These are phyloP conservation scores for Eriosoma lanigerum DNA, from an alignment of 1,140 invertebrate species.

Conservation along the genomic window DNA sequence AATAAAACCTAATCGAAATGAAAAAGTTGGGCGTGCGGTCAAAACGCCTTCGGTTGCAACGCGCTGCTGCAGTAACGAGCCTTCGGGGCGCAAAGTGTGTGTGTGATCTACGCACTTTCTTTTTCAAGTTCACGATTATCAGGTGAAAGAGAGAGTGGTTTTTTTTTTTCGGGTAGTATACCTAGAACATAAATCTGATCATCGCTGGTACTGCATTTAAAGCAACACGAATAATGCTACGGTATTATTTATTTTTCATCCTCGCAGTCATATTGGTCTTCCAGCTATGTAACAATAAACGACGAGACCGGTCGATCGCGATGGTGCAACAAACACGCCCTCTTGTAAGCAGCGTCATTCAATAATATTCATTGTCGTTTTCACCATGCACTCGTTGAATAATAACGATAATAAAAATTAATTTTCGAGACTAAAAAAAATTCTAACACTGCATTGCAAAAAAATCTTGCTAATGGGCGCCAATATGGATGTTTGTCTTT, in stretches of 20 bases:
- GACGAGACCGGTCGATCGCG: no score
- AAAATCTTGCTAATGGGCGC: no score
- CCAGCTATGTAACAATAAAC: background rate
- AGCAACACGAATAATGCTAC: background rate
- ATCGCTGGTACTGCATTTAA: background rate
- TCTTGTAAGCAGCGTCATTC: no score
- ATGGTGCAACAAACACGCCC: background rate
- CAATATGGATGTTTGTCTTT: no score
- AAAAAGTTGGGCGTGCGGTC: slow-evolving; percentile 13
- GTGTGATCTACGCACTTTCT: slow-evolving; percentile 44
- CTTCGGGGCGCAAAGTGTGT: slow-evolving; percentile 2
- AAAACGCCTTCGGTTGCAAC: slow-evolving; percentile 12
- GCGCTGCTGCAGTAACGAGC: background rate
- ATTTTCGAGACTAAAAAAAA: no score
- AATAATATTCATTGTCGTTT: background rate
- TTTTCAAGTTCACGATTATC: slow-evolving; percentile 49
- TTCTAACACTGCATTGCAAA: no score
- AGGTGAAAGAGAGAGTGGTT: slow-evolving; percentile 48
- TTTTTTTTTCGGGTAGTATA: slow-evolving; percentile 26
- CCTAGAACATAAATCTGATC: no score
- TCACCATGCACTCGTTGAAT: background rate
- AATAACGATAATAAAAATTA: background rate
- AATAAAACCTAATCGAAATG: background rate
- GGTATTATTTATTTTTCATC: background rate
- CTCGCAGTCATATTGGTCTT: background rate